phyloP scores from a whole-genome alignment of 2,113 vertebrate species.

The Saimiri boliviensis region DNA sequence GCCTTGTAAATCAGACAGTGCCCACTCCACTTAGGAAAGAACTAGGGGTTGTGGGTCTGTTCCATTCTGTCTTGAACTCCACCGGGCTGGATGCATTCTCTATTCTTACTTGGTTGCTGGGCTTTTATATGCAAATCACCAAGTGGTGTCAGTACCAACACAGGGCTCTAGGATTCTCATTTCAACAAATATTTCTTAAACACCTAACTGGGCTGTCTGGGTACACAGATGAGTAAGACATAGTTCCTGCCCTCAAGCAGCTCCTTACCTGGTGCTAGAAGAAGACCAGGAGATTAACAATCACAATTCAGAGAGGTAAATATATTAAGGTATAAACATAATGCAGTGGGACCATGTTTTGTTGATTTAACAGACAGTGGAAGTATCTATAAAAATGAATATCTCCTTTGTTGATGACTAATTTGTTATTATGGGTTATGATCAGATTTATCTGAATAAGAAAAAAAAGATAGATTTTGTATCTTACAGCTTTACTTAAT shows the following conservation, averaged over 20 bases:
- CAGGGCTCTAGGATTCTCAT: not conserved
- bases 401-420: conserved; percentile 37
- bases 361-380: not conserved
- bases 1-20: not conserved
- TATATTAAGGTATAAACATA: not conserved
- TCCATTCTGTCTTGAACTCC: not conserved
- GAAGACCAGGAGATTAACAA: conserved; percentile 2
- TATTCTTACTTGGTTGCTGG: not conserved
- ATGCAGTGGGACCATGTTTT: not conserved
- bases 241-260: not conserved
- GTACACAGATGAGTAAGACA: not conserved
- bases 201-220: not conserved
- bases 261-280: not conserved
- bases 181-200: conserved; percentile 24
- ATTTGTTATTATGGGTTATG: conserved; percentile 33
- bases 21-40: conserved; percentile 13
- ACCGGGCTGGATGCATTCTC: not conserved
- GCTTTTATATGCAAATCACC: not conserved
- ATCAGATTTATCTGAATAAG: not conserved
- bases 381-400: conserved; percentile 25
- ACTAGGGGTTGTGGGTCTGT: not conserved
- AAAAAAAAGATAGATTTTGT: not conserved
- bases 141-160: not conserved
- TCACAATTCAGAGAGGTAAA: conserved; percentile 33
- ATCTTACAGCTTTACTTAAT: not conserved